Conservation (phyloP, 2,797 vertebrate genomes). For the Sphenopsis melanotis region DNA sequence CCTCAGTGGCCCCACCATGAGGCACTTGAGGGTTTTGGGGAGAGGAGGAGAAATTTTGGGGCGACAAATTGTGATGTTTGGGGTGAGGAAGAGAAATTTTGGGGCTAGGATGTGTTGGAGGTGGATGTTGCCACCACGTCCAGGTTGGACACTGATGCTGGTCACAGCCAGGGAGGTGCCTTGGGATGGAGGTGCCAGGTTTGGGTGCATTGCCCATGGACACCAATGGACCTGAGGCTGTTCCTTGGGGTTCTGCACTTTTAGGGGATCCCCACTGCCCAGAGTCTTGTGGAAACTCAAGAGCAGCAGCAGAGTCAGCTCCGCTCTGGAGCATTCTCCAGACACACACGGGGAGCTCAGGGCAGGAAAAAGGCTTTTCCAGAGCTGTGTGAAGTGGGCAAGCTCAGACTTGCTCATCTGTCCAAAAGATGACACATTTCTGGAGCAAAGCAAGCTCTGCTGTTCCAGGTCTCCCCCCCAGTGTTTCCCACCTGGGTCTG, state of each 20-base stretch:
- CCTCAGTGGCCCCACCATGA: accelerated
- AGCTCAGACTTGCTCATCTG: background rate
- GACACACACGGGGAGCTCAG: accelerated
- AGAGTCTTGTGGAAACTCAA: background rate
- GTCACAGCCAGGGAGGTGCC: background rate
- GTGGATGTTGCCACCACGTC: accelerated
- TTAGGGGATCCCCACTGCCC: background rate
- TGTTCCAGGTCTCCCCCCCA: background rate
- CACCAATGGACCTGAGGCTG: accelerated
- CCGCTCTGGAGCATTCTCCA: accelerated
- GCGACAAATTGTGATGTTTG: background rate
- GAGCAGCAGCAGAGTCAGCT: background rate
- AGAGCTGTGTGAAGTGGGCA: background rate
- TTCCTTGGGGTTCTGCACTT: accelerated
- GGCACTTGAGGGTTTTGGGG: background rate
- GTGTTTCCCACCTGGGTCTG: background rate
- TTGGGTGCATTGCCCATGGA: accelerated
- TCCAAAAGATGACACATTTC: background rate
- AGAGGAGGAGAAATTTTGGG: background rate
- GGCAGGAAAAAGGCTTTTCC: background rate
- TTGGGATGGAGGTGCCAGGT: background rate
- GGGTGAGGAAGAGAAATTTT: background rate
- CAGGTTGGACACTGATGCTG: accelerated
- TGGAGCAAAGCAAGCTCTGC: background rate
- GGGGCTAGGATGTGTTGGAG: accelerated